Percentiles rank a stretch among this genome's conserved stretches.
Conservation (phyloP, 2,888 invertebrate genomes). For the Chydorus sphaericus region DNA sequence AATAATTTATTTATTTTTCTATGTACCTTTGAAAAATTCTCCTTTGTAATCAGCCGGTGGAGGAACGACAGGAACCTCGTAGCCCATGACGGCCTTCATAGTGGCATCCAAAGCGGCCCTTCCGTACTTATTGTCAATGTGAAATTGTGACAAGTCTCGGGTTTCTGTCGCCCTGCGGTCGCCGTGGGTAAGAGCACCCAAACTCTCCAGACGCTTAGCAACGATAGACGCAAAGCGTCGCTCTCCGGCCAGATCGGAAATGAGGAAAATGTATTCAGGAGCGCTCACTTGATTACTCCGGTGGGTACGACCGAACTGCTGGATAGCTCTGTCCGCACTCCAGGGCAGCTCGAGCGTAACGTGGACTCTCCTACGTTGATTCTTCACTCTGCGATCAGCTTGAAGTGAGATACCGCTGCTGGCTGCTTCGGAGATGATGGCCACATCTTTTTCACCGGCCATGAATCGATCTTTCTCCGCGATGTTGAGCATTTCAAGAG, state of each 20-base stretch:
- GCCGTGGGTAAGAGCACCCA: constrained; percentile 96
- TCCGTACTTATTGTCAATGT: constrained; percentile 98
- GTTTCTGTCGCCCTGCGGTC: constrained; percentile 96
- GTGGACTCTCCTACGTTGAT: constrained; percentile 88
- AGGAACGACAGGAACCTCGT: constrained; percentile 63
- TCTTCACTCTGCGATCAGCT: constrained; percentile 82
- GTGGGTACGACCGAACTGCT: constrained; percentile 96
- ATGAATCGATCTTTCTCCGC: constrained; percentile 65
- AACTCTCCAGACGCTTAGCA: constrained; percentile 85
- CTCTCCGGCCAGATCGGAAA: constrained; percentile 96
- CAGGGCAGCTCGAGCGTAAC: constrained; percentile 97
- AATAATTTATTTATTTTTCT: not conserved
- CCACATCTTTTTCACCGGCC: constrained; percentile 95
- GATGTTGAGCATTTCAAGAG: constrained; percentile 90
- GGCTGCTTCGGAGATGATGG: constrained; percentile 98
- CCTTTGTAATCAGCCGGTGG: constrained; percentile 78
- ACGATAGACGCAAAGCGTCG: constrained; percentile 92
- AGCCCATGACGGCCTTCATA: constrained; percentile 89
- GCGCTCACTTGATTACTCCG: constrained; percentile 96
- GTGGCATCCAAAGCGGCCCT: constrained; percentile 83
- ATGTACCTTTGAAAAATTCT: constrained; percentile 67
- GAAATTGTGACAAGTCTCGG: constrained; percentile 91
- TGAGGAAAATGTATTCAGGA: constrained; percentile 96
- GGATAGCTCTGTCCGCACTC: constrained; percentile 97
- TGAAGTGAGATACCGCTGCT: constrained; percentile 85